Conservation (phyloP, 2,888 invertebrate genomes). For the Dromius quadrimaculatus region DNA sequence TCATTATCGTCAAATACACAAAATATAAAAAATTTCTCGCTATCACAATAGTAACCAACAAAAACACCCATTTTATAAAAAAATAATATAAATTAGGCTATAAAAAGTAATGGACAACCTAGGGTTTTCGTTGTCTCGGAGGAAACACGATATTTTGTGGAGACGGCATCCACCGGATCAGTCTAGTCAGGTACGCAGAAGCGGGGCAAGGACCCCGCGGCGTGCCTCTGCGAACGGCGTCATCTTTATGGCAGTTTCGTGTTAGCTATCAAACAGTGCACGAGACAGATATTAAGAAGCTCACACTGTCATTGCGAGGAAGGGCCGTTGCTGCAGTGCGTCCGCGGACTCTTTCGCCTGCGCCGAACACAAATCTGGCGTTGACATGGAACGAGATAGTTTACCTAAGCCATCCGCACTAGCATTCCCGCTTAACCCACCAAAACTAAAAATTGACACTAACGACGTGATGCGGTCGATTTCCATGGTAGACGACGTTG, state of each 20-base stretch:
- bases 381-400: conserved; percentile 68
- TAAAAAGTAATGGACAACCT: conserved; percentile 38
- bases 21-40: conserved; percentile 46
- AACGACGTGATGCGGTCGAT: conserved; percentile 72
- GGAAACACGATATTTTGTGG: conserved; percentile 41
- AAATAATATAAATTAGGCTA: conserved; percentile 47
- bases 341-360: conserved; percentile 68
- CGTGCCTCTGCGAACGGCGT: conserved; percentile 15
- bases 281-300: background rate
- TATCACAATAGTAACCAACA: conserved; percentile 52
- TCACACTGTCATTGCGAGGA: conserved; percentile 71
- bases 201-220: conserved; percentile 5
- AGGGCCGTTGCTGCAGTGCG: conserved; percentile 67
- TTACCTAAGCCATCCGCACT: conserved; percentile 54
- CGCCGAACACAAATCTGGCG: conserved; percentile 70
- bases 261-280: conserved; percentile 34
- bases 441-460: conserved; percentile 72
- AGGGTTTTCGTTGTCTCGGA: conserved; percentile 46
- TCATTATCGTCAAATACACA: conserved; percentile 34
- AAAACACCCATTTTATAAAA: conserved; percentile 48
- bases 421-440: conserved; percentile 58
- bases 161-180: conserved; percentile 39
- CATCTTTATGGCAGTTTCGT: conserved; percentile 53
- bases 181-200: conserved; percentile 43
- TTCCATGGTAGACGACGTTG: conserved; percentile 67